These are phyloP conservation scores for Uria aalge DNA, from an alignment of 2,113 vertebrate species.

Conservation along the genomic window DNA sequence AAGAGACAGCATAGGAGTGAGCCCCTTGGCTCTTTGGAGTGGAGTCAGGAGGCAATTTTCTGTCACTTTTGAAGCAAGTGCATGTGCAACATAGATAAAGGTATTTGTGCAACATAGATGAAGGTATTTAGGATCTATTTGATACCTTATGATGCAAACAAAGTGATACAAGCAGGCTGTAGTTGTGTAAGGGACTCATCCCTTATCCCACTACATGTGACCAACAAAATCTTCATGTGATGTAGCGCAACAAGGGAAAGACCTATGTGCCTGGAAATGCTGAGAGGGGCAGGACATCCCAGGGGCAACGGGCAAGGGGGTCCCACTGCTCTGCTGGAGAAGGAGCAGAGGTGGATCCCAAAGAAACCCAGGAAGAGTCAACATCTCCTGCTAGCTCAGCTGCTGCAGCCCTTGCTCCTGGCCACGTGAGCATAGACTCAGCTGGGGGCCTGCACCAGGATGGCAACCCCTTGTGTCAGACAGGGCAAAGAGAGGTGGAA, in stretches of 20 bases:
- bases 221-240: not conserved
- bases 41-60: not conserved
- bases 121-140: not conserved
- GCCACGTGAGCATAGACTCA: fast-evolving
- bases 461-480: not conserved
- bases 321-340: not conserved
- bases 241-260: not conserved
- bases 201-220: not conserved
- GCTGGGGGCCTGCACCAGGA: fast-evolving
- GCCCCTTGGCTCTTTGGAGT: not conserved
- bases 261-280: not conserved
- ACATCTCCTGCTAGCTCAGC: not conserved
- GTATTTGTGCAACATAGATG: not conserved
- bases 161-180: not conserved
- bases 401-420: not conserved
- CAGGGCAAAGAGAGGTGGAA: not conserved
- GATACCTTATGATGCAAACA: not conserved
- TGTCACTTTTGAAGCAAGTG: not conserved
- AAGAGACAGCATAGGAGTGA: not conserved
- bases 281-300: not conserved
- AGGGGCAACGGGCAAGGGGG: not conserved
- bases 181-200: not conserved
- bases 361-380: not conserved
- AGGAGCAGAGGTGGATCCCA: not conserved
- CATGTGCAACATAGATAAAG: not conserved